Evolutionary conservation across 2,888 invertebrate genomes (phyloP), one percentile per base, ranked within the genome.

Genomic region (Drosophila villosipedis): DNA sequence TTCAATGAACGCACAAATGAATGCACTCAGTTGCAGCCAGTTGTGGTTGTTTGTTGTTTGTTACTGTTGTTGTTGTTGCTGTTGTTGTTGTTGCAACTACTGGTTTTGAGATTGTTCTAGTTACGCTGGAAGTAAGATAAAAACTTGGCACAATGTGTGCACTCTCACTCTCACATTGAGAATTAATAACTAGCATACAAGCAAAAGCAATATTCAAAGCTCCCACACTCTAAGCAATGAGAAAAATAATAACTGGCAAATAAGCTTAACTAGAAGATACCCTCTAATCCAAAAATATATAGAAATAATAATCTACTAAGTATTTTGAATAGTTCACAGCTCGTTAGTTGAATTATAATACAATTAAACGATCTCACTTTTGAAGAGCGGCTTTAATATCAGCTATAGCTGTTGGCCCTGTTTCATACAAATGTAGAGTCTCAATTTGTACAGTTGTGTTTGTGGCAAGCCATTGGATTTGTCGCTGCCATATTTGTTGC

Each of bases 91-190:
- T 50, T 68, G 68, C 50, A 57, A 68, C 49, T 68, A 73, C 64
- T 67, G 83, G 25, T 25, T 66, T 72, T 62, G 61, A 53, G 54
- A 50, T 64, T 66, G 70, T 69, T 74, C 65, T 82, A 82, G 68
- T 84, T 82, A 76, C 89, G 84, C 86, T 84, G 84, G 78, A 89
- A 86, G 87, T 86, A 78, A 86, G 84, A 89, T 84, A 83, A 78
- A 89, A 68, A 67, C 37, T 70, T 83, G 69, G 55, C 73, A 68
- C 61, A 69, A 54, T 57, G 60, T 66, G 57, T 60, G 37, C 55
- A 64, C 59, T 64, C 52, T 68, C 67, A 58, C 60, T 65, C 68
- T 67, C 58, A 9, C 68, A 73, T 73, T 65, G 60, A 57, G 76
- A 78, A 84, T 73, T 82, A 78, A 76, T 71, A 76, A 73, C 79